Evolutionary conservation across 2,113 vertebrate species (phyloP).

Genomic region (Forbesichthys papilliferus): DNA sequence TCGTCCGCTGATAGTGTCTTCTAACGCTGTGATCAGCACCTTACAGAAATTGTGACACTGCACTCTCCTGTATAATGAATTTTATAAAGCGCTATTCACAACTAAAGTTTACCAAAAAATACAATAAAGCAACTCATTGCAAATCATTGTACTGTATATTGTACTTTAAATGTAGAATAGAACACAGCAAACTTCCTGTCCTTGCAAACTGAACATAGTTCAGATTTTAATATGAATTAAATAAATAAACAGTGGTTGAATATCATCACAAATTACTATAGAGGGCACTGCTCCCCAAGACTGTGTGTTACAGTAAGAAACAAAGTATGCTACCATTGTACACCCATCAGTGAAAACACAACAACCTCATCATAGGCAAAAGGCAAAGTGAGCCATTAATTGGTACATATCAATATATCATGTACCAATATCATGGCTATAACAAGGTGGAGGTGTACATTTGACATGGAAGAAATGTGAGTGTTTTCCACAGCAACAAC

Average conservation of each 20-base stretch:
- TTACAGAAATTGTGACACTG: neutral
- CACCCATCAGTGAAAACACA: too few species aligned
- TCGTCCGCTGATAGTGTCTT: constrained; percentile 32
- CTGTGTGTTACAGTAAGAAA: neutral
- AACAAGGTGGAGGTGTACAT: constrained; percentile 1
- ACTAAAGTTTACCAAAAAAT: neutral
- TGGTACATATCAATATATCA: neutral
- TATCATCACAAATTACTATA: constrained; percentile 38
- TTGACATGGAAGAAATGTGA: constrained; percentile 7
- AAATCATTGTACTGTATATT: neutral
- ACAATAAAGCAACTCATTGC: neutral
- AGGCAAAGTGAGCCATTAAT: neutral
- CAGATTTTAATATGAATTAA: neutral
- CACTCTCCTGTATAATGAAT: neutral
- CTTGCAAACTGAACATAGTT: constrained; percentile 6
- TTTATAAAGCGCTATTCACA: neutral
- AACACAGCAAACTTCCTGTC: neutral
- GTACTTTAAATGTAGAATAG: neutral
- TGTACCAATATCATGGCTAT: neutral
- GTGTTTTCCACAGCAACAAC: neutral
- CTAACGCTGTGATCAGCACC: constrained; percentile 3
- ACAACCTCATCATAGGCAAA: neutral
- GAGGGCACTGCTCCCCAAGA: constrained; percentile 47
- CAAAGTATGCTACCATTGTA: too few species aligned
- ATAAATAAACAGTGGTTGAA: constrained; percentile 11